Evolutionary conservation across 2,113 vertebrate genomes (phyloP).

Genomic region (Zosterops lateralis): DNA sequence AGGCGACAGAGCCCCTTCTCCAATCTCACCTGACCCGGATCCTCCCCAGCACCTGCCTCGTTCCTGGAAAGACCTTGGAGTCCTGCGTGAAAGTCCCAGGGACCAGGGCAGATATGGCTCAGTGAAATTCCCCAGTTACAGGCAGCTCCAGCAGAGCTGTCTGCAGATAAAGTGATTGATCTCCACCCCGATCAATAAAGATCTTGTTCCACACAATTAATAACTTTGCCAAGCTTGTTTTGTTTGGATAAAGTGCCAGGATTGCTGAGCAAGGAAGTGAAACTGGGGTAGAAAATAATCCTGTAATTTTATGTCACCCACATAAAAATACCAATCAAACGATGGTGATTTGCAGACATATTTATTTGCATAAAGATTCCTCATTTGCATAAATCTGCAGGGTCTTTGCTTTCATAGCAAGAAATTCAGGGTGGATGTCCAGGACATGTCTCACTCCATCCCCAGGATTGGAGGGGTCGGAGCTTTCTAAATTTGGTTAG

Average conservation of each 20-base stretch:
- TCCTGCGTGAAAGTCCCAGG: background rate
- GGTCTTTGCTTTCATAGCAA: background rate
- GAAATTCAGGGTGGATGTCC: background rate
- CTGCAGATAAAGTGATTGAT: conserved; percentile 11
- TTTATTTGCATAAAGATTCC: background rate
- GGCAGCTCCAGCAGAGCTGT: background rate
- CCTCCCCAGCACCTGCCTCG: background rate
- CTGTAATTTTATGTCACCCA: rapidly evolving
- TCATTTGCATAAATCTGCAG: background rate
- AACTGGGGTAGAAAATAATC: rapidly evolving
- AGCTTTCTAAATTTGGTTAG: rapidly evolving
- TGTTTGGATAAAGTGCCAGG: background rate
- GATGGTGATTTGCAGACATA: background rate
- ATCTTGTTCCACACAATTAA: conserved; percentile 17
- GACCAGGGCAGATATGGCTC: background rate
- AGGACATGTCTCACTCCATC: rapidly evolving
- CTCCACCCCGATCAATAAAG: background rate
- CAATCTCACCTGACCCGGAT: background rate
- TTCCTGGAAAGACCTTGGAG: conserved; percentile 20
- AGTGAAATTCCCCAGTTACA: background rate
- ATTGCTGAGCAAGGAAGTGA: background rate
- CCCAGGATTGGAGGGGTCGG: background rate
- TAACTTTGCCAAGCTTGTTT: conserved; percentile 5
- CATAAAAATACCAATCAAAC: background rate
- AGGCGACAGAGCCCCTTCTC: background rate